phyloP scores from a whole-genome alignment of 2,113 vertebrate genomes.

The Boleophthalmus pectinirostris region DNA sequence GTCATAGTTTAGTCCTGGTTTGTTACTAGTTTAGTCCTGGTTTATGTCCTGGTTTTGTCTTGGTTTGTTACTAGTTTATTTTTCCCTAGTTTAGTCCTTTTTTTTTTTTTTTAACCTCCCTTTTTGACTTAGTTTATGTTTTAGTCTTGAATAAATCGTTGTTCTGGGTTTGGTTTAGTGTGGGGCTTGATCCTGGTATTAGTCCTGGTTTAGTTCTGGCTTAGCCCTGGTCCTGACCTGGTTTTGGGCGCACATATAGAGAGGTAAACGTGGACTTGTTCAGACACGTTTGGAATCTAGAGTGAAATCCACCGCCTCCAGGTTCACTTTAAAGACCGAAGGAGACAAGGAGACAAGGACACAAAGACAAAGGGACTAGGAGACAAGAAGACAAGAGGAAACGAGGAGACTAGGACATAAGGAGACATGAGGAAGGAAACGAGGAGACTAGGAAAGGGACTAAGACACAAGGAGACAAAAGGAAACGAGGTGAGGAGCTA shows the following conservation, averaged over 20 bases:
- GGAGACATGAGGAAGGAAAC: not conserved
- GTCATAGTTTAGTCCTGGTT: too few species aligned
- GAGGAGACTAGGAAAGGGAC: not conserved
- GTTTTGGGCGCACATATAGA: not conserved
- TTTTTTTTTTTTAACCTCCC: too few species aligned
- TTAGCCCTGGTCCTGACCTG: not conserved
- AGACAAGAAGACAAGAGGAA: not conserved
- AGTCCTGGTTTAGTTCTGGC: not conserved
- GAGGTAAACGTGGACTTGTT: not conserved
- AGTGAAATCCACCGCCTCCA: constrained; percentile 3
- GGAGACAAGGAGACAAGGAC: not conserved
- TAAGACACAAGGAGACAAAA: not conserved
- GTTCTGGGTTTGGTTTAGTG: too few species aligned
- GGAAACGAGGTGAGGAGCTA: not conserved
- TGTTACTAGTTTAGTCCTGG: too few species aligned
- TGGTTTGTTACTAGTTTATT: too few species aligned
- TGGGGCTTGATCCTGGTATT: not conserved
- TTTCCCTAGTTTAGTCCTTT: too few species aligned
- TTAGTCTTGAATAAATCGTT: too few species aligned
- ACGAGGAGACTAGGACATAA: too few species aligned
- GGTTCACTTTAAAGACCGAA: not conserved
- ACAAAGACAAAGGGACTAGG: not conserved
- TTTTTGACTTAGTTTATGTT: too few species aligned
- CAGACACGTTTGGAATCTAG: constrained; percentile 3
- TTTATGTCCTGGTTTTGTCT: too few species aligned